Evolutionary conservation across 2,888 invertebrate species (phyloP).

Genomic region (Petrolisthes manimaculis): DNA sequence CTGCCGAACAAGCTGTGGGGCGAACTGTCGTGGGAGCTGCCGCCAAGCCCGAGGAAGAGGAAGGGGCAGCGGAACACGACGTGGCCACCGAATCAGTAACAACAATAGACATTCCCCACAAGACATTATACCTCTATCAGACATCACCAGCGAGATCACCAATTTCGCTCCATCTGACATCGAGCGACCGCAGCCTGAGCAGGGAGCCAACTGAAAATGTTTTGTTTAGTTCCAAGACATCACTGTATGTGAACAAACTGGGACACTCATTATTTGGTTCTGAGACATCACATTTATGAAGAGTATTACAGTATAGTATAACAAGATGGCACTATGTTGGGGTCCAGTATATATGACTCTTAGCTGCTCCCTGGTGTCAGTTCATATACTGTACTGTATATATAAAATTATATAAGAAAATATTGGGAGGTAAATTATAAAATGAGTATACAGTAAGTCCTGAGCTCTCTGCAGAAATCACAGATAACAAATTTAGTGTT

Average conservation of each 20-base stretch:
- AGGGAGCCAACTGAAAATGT: not conserved
- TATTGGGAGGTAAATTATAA: too few species aligned
- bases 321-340: too few species aligned
- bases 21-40: slow-evolving; percentile 24
- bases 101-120: not conserved
- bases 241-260: not conserved
- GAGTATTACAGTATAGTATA: not conserved
- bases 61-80: slow-evolving; percentile 12
- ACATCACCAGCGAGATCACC: slow-evolving; percentile 23
- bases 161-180: slow-evolving; percentile 32
- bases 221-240: not conserved
- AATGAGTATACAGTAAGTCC: too few species aligned
- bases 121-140: slow-evolving; percentile 2
- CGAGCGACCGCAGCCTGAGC: slow-evolving; percentile 19
- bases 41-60: not conserved
- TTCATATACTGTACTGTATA: too few species aligned
- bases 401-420: too few species aligned
- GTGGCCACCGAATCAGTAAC: not conserved
- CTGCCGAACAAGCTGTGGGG: slow-evolving; percentile 21
- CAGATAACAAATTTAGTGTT: too few species aligned
- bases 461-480: too few species aligned
- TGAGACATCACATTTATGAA: not conserved
- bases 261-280: not conserved
- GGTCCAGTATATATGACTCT: too few species aligned
- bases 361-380: too few species aligned